A percentile compares a stretch with the other conserved stretches of the same genome.
These are phyloP conservation scores for Pristionchus maxplancki DNA, from an alignment of 2,888 invertebrate genomes.

Conservation along the genomic window DNA sequence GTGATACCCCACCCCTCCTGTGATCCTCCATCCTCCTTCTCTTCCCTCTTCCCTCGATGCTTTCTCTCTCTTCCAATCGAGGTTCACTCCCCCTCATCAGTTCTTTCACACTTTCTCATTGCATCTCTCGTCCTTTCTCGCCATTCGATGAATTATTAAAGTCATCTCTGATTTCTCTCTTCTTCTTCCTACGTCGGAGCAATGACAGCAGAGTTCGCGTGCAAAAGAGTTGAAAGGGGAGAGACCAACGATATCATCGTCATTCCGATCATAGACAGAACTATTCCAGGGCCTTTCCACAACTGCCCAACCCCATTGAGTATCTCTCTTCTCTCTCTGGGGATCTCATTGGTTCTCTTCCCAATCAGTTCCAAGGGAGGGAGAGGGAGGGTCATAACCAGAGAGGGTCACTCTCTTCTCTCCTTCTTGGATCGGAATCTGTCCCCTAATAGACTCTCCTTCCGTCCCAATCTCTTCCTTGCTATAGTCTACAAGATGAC, in stretches of 20 bases:
- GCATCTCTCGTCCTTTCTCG: conserved; percentile 12
- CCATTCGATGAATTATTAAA: conserved; percentile 17
- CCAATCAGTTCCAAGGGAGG: conserved; percentile 1
- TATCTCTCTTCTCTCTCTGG: conserved; percentile 8
- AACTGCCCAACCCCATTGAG: background rate
- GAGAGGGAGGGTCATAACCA: conserved; percentile 6
- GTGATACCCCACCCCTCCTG: background rate
- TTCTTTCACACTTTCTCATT: conserved; percentile 9
- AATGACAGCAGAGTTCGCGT: conserved; percentile 15
- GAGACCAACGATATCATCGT: background rate
- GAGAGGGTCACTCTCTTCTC: background rate
- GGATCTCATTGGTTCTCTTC: conserved; percentile 6
- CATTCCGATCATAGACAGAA: background rate
- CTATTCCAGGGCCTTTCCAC: background rate
- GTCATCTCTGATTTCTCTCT: conserved; percentile 20
- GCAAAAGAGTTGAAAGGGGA: background rate
- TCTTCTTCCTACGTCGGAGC: background rate
- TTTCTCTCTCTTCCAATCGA: conserved; percentile 29
- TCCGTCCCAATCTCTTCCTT: conserved; percentile 35
- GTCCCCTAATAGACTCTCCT: conserved; percentile 28
- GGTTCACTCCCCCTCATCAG: background rate
- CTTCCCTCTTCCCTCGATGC: background rate
- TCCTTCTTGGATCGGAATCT: conserved; percentile 29
- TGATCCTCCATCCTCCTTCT: background rate
- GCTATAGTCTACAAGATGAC: conserved; percentile 38